These are phyloP conservation scores for Condylura cristata DNA, from an alignment of 2,113 vertebrate genomes.

Conservation along the genomic window DNA sequence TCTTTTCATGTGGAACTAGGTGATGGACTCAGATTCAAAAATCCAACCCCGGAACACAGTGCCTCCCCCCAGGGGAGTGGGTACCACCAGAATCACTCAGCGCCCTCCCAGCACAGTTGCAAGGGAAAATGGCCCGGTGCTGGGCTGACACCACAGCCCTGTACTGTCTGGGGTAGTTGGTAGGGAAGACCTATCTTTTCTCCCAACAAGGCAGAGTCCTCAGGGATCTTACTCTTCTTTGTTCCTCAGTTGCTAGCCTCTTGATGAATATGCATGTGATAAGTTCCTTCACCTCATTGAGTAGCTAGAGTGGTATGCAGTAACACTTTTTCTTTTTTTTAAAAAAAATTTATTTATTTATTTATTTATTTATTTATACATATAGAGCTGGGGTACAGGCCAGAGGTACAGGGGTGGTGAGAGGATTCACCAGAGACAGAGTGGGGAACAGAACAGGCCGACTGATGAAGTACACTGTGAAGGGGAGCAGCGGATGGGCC, in stretches of 20 bases:
- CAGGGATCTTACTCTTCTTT: neutral
- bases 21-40: neutral
- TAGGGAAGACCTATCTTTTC: neutral
- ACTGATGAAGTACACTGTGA: too few species aligned
- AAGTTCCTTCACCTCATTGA: neutral
- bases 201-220: neutral
- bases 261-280: neutral
- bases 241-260: neutral
- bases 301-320: neutral
- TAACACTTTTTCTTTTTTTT: too few species aligned
- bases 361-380: too few species aligned
- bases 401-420: too few species aligned
- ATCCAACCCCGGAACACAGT: neutral
- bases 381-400: too few species aligned
- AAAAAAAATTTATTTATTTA: too few species aligned
- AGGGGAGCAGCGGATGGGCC: too few species aligned
- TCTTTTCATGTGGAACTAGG: neutral
- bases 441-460: too few species aligned
- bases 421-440: too few species aligned
- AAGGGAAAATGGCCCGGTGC: neutral
- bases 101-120: neutral
- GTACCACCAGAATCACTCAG: too few species aligned
- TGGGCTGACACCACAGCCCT: neutral
- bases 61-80: too few species aligned
- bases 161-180: neutral